Evolutionary conservation across 2,888 invertebrate species (phyloP).

Genomic region (Calliphora vomitoria): DNA sequence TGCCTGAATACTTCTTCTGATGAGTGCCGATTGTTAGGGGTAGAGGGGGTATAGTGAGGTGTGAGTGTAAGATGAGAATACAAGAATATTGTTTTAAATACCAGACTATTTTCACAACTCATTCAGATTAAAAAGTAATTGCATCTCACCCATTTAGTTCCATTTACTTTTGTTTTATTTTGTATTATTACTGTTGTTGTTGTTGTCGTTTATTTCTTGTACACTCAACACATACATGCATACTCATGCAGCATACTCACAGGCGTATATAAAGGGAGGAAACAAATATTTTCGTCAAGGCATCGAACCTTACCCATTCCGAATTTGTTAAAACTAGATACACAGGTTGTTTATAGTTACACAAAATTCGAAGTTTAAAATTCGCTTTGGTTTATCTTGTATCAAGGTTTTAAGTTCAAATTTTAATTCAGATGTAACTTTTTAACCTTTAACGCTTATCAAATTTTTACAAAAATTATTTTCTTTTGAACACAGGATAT

Average conservation of each 20-base stretch:
- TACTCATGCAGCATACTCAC: not conserved
- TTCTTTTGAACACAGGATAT: no score
- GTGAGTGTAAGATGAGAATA: slow-evolving; percentile 30
- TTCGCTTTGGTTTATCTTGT: no score
- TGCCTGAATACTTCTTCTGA: not conserved
- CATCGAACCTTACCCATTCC: no score
- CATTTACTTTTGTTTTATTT: slow-evolving; percentile 50
- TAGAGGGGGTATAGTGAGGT: not conserved
- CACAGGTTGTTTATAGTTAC: no score
- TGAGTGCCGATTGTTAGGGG: not conserved
- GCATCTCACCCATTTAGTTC: slow-evolving; percentile 69
- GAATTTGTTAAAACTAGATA: no score
- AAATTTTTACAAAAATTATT: no score
- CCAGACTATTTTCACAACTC: slow-evolving; percentile 73
- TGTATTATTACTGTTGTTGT: not conserved
- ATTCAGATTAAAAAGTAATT: slow-evolving; percentile 74
- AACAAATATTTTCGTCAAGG: no score
- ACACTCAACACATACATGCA: slow-evolving; percentile 8
- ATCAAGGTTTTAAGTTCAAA: no score
- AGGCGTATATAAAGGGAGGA: no score
- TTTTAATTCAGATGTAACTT: no score
- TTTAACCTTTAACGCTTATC: no score
- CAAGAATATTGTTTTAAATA: slow-evolving; percentile 72
- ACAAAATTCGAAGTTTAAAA: no score
- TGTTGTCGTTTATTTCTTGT: not conserved